Conservation (phyloP, 2,888 invertebrate genomes). For the Sylvicola cinctus region DNA sequence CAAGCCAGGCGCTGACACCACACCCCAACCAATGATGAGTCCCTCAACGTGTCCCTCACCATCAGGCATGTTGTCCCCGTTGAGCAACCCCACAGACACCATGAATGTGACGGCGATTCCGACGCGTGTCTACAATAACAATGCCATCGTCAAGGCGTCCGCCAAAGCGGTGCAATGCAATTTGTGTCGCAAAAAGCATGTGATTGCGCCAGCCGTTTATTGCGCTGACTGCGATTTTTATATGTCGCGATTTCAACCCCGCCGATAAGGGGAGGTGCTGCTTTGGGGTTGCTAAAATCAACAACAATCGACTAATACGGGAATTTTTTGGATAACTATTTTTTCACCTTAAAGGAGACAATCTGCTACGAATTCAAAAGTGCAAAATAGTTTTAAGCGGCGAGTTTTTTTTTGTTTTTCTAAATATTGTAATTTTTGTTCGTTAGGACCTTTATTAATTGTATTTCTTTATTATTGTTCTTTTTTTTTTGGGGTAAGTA, state of each 20-base stretch:
- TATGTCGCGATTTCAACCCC: constrained; percentile 63
- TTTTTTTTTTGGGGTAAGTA: no score
- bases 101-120: constrained; percentile 22
- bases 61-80: constrained; percentile 6
- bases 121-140: constrained; percentile 22
- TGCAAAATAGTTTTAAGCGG: no score
- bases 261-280: constrained; percentile 19
- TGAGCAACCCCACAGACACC: constrained; percentile 8
- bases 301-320: no score
- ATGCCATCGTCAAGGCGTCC: constrained; percentile 25
- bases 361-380: no score
- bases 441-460: no score
- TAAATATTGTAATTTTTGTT: no score
- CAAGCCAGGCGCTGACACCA: constrained; percentile 35
- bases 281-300: no score
- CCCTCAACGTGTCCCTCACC: constrained; percentile 21
- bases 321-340: no score
- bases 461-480: no score
- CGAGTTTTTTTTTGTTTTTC: no score
- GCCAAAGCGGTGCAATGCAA: constrained; percentile 52
- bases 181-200: constrained; percentile 69
- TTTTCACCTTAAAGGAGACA: no score
- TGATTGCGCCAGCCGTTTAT: constrained; percentile 56
- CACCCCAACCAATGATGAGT: constrained; percentile 6
- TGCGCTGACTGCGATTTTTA: constrained; percentile 86